Evolutionary conservation across 1,140 invertebrate species (phyloP), one percentile per base, ranked within the genome.

Genomic region (Monochamus saltuarius): DNA sequence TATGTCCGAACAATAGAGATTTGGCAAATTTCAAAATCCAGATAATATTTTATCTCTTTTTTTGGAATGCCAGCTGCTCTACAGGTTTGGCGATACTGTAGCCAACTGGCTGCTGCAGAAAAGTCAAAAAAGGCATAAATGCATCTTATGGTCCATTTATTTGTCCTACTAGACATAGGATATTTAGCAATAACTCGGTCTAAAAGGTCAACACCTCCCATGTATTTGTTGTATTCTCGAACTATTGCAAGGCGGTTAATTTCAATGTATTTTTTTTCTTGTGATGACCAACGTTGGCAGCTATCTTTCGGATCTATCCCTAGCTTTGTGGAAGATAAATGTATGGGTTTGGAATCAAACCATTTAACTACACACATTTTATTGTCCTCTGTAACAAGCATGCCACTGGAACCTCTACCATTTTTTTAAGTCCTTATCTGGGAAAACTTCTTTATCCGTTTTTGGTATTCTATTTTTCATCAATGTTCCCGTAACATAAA

Each of bases 391-490:
- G 47, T 53, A 29, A 52, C 39, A n/a, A 56, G 35, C 42, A 16
- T 3, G 37, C 62, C 55, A 53, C 19, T 51, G n/a, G 29, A n/a
- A 35, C 56, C 61, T 16, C 52, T 8, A 9, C 56, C 61, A 7
- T 40, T 53, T 63, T 50, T 59, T 57, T n/a, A 52, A 11, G n/a
- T 57, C 13, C 36, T 58, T 57, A 47, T 62, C 61, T 29, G 22
- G 22, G 22, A 6, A 29, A 2, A 29, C 22, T 29, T 29, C 22
- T 3, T 29, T n/a, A n/a, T n/a, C n/a, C n/a, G n/a, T n/a, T n/a
- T n/a, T n/a, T n/a, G n/a, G n/a, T n/a, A n/a, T n/a, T n/a, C n/a
- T n/a, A n/a, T n/a, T n/a, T n/a, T n/a, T n/a, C n/a, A n/a, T n/a
- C n/a, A 29, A 29, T 29, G 22, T 3, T 29, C 22, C 22, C 22